These are phyloP conservation scores for Alsophila aescularia DNA, from an alignment of 2,888 invertebrate species.

Conservation along the genomic window DNA sequence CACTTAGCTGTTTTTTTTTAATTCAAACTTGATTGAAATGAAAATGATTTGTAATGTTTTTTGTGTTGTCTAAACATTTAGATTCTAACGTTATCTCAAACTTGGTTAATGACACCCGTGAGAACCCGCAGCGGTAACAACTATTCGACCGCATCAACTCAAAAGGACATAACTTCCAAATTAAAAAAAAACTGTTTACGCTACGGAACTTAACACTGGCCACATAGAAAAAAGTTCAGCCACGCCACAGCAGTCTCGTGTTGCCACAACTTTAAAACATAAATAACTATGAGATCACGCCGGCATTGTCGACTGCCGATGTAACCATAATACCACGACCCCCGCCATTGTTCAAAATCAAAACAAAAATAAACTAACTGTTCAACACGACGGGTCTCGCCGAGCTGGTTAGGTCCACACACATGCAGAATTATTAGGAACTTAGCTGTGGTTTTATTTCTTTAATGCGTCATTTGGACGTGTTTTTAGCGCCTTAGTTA, in stretches of 20 bases:
- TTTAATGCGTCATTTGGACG: constrained; percentile 44
- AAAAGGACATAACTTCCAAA: background rate
- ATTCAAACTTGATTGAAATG: too few species aligned
- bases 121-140: background rate
- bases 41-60: too few species aligned
- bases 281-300: constrained; percentile 53
- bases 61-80: too few species aligned
- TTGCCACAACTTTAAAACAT: constrained; percentile 28
- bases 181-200: background rate
- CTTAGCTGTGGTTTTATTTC: constrained; percentile 45
- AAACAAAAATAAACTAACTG: constrained; percentile 24
- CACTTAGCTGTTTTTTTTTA: too few species aligned
- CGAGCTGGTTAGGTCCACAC: constrained; percentile 37
- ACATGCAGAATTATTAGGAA: constrained; percentile 46
- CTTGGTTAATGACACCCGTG: too few species aligned
- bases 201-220: background rate
- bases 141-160: background rate
- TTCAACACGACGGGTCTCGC: constrained; percentile 30
- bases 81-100: too few species aligned
- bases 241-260: constrained; percentile 15
- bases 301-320: constrained; percentile 25
- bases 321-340: constrained; percentile 38
- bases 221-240: background rate
- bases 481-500: constrained; percentile 13
- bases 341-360: constrained; percentile 23